phyloP scores from a whole-genome alignment of 1,140 invertebrate species.

The Pseudomyrmex pallidus region DNA sequence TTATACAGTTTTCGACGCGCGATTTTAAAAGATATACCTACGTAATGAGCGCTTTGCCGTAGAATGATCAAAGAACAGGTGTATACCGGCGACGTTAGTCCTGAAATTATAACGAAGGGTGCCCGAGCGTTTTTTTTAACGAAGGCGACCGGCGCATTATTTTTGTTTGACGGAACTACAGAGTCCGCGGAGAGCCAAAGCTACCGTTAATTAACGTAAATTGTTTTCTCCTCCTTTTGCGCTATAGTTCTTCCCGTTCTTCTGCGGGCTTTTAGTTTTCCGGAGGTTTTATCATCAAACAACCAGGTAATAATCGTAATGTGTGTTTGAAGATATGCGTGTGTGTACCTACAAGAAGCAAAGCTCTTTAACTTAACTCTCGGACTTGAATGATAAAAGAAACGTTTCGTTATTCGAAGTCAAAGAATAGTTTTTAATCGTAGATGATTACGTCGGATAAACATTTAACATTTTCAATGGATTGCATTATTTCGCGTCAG shows the following conservation, averaged over 20 bases:
- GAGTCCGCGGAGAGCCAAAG: slow-evolving; percentile 60
- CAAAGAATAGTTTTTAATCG: neutral
- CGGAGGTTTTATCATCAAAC: slow-evolving; percentile 69
- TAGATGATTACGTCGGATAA: neutral
- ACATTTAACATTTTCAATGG: neutral
- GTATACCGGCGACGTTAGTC: slow-evolving; percentile 53
- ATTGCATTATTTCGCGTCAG: neutral
- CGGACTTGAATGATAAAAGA: neutral
- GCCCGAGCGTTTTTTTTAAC: slow-evolving; percentile 61
- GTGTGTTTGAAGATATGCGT: neutral
- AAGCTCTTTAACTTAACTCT: neutral
- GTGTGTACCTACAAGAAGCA: neutral
- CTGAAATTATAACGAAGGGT: slow-evolving; percentile 67
- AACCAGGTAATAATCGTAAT: slow-evolving; percentile 35
- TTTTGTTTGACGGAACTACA: slow-evolving; percentile 51
- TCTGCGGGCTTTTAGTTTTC: slow-evolving; percentile 69
- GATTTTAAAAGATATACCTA: slow-evolving; percentile 50
- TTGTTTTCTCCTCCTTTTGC: slow-evolving; percentile 75
- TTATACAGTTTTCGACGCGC: slow-evolving; percentile 50
- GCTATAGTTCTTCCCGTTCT: slow-evolving; percentile 67
- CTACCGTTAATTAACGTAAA: slow-evolving; percentile 83
- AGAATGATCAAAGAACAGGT: slow-evolving; percentile 71
- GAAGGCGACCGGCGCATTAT: slow-evolving; percentile 61
- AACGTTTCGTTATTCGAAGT: neutral
- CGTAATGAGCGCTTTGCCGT: slow-evolving; percentile 60